Percentiles rank a stretch among this genome's conserved stretches.
Evolutionary conservation across 2,888 invertebrate genomes (phyloP).

Genomic region (Lingula anatina): DNA sequence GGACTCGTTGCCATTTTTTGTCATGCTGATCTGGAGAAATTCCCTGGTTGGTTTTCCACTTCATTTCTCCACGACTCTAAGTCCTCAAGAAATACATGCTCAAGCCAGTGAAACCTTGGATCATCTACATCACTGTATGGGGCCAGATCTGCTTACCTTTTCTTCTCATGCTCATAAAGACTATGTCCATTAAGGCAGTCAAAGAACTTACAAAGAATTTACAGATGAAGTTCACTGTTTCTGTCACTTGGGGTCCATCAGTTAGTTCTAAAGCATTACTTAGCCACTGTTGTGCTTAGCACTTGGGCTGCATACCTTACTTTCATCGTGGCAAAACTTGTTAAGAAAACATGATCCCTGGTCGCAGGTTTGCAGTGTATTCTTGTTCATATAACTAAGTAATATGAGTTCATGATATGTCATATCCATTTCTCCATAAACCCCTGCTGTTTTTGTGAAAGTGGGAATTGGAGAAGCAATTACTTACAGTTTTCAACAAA

Average conservation of each 20-base stretch:
- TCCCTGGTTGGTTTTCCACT: background rate
- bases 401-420: slow-evolving; percentile 8
- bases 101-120: background rate
- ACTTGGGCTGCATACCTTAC: slow-evolving; percentile 6
- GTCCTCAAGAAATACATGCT: background rate
- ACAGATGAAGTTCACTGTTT: background rate
- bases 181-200: background rate
- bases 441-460: slow-evolving; percentile 5
- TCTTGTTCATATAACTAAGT: slow-evolving; percentile 11
- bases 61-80: background rate
- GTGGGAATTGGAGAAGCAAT: slow-evolving; percentile 9
- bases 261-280: slow-evolving; percentile 7
- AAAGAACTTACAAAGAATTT: background rate
- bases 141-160: background rate
- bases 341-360: slow-evolving; percentile 8
- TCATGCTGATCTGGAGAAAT: background rate
- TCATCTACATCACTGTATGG: background rate
- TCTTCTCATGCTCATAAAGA: background rate
- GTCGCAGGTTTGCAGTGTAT: slow-evolving; percentile 2
- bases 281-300: slow-evolving; percentile 9
- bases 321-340: background rate
- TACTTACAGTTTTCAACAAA: slow-evolving; percentile 10
- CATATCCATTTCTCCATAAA: slow-evolving; percentile 9
- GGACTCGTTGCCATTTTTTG: background rate
- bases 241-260: slow-evolving; percentile 2